Evolutionary conservation across 2,888 invertebrate species (phyloP).

Genomic region (Chironomus riparius): DNA sequence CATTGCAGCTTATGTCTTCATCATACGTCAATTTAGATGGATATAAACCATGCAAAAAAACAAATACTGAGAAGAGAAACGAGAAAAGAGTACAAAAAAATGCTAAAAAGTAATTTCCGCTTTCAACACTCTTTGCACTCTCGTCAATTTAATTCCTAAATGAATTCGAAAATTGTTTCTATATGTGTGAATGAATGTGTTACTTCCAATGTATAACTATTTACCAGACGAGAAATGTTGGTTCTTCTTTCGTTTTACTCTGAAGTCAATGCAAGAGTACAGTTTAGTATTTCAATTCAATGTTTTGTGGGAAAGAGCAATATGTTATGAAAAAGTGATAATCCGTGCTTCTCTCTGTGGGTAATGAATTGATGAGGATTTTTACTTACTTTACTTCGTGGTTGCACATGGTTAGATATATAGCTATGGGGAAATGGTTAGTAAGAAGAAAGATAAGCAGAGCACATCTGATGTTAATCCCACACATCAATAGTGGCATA

Average conservation of each 20-base stretch:
- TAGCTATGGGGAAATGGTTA: background rate
- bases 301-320: background rate
- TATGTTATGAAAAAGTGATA: background rate
- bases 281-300: no score
- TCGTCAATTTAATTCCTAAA: constrained; percentile 7
- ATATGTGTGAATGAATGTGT: background rate
- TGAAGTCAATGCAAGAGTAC: background rate
- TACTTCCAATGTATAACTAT: background rate
- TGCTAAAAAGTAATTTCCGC: constrained; percentile 4
- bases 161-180: background rate
- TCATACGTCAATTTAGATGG: no score
- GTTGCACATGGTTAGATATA: no score
- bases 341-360: constrained; percentile 1
- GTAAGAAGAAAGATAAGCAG: background rate
- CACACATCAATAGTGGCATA: background rate
- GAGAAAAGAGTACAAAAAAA: background rate
- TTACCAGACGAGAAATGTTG: background rate
- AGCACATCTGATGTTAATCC: constrained; percentile 9
- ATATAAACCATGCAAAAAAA: no score
- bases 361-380: background rate
- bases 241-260: background rate
- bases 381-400: background rate
- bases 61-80: background rate
- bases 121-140: background rate
- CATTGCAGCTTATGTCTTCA: no score